These are phyloP conservation scores for Aphidoletes aphidimyza DNA, from an alignment of 2,888 invertebrate species.

Conservation along the genomic window DNA sequence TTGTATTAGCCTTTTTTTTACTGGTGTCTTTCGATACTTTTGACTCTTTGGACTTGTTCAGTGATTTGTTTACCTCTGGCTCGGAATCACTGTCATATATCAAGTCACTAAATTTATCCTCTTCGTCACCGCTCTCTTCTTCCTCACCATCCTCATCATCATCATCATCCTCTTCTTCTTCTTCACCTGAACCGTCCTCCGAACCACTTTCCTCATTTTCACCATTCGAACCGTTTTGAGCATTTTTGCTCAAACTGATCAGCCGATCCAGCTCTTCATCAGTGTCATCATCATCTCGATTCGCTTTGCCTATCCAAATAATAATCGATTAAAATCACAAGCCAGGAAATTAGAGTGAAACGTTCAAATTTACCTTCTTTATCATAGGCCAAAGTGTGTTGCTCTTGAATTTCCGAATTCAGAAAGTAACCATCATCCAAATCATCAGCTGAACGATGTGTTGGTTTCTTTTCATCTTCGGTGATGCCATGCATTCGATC, in stretches of 20 bases:
- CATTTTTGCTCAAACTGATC: slow-evolving; percentile 55
- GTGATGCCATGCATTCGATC: slow-evolving; percentile 80
- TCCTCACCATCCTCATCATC: slow-evolving; percentile 59
- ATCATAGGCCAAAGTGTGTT: slow-evolving; percentile 30
- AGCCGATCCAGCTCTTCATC: slow-evolving; percentile 58
- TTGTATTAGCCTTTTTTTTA: slow-evolving; percentile 55
- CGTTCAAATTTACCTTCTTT: slow-evolving; percentile 57
- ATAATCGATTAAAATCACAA: not conserved
- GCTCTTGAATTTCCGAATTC: slow-evolving; percentile 64
- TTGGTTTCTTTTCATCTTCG: slow-evolving; percentile 65
- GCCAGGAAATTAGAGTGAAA: not conserved
- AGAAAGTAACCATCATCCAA: slow-evolving; percentile 83
- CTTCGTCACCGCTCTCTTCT: slow-evolving; percentile 60
- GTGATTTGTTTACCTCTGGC: slow-evolving; percentile 63
- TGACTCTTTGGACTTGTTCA: no score
- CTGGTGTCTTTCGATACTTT: slow-evolving; percentile 55
- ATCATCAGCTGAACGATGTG: slow-evolving; percentile 85
- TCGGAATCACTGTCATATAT: slow-evolving; percentile 60
- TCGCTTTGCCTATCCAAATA: slow-evolving; percentile 58
- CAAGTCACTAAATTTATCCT: slow-evolving; percentile 59
- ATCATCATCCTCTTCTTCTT: slow-evolving; percentile 60
- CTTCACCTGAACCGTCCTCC: slow-evolving; percentile 59
- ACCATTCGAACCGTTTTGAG: slow-evolving; percentile 58
- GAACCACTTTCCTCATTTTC: slow-evolving; percentile 60
- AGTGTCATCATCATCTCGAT: slow-evolving; percentile 60